Percentiles rank a stretch among this genome's conserved stretches.
phyloP scores from a whole-genome alignment of 1,140 invertebrate species.

The Delia radicum region DNA sequence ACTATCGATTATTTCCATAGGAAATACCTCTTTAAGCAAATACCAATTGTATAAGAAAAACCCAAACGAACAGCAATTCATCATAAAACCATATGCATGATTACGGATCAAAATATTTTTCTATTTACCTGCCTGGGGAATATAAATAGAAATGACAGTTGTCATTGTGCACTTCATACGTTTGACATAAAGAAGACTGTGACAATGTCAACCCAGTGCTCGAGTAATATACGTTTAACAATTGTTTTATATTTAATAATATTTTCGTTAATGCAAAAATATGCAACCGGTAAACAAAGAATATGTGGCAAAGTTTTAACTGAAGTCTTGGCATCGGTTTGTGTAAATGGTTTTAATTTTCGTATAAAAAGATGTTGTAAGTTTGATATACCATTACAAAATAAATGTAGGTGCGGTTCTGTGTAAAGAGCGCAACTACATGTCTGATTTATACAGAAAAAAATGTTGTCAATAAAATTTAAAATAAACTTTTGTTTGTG shows the following conservation, averaged over 20 bases:
- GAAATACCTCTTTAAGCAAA: conserved; percentile 14
- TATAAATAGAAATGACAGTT: conserved; percentile 8
- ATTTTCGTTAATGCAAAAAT: not conserved
- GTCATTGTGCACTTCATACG: not conserved
- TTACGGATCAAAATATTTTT: not conserved
- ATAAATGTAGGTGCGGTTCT: no score
- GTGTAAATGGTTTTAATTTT: conserved; percentile 25
- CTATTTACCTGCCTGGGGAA: not conserved
- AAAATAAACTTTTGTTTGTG: no score
- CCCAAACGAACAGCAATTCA: not conserved
- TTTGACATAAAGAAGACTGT: not conserved
- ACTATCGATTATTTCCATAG: not conserved
- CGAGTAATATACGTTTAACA: not conserved
- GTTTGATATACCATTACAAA: not conserved
- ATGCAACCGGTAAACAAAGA: not conserved
- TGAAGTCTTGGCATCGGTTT: not conserved
- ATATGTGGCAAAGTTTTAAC: conserved; percentile 2
- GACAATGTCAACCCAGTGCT: conserved; percentile 17
- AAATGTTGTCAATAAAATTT: no score
- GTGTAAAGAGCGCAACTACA: no score
- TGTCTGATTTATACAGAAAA: no score
- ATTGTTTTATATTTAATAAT: conserved; percentile 10
- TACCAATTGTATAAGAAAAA: conserved; percentile 3
- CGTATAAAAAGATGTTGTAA: conserved; percentile 18
- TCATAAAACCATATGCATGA: not conserved